Conservation (phyloP, 2,888 invertebrate genomes). For the Polydrusus tereticollis region DNA sequence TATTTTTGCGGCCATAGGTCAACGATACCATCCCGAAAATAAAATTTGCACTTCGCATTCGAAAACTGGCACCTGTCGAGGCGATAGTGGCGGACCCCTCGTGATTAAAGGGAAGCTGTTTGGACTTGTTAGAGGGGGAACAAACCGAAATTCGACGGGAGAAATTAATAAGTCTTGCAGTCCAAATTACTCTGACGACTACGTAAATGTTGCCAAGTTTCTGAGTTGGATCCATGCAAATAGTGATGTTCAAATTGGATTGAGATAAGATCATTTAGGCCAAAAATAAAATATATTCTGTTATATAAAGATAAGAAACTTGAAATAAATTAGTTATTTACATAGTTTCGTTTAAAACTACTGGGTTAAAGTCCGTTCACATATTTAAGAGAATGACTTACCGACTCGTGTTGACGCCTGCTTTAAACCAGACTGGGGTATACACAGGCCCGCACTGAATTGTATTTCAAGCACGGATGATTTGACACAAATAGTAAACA, state of each 20-base stretch:
- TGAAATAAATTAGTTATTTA: no score
- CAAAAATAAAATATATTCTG: no score
- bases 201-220: not conserved
- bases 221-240: not conserved
- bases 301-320: no score
- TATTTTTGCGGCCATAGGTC: not conserved
- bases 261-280: no score
- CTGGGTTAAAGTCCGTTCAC: no score
- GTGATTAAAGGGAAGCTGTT: not conserved
- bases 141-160: not conserved
- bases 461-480: no score
- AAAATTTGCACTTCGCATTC: not conserved
- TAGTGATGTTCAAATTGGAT: not conserved
- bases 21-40: not conserved
- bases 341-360: no score
- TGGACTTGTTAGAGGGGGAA: not conserved
- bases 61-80: not conserved
- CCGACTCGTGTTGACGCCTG: no score
- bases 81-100: not conserved
- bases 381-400: no score
- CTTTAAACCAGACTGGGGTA: no score
- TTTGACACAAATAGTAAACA: no score
- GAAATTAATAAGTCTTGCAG: not conserved
- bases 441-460: no score
- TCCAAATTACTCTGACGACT: not conserved